A percentile compares a stretch with the other conserved stretches of the same genome.
These are phyloP conservation scores for Myanophis thanlyinensis DNA, from an alignment of 2,113 vertebrate species.

Conservation along the genomic window DNA sequence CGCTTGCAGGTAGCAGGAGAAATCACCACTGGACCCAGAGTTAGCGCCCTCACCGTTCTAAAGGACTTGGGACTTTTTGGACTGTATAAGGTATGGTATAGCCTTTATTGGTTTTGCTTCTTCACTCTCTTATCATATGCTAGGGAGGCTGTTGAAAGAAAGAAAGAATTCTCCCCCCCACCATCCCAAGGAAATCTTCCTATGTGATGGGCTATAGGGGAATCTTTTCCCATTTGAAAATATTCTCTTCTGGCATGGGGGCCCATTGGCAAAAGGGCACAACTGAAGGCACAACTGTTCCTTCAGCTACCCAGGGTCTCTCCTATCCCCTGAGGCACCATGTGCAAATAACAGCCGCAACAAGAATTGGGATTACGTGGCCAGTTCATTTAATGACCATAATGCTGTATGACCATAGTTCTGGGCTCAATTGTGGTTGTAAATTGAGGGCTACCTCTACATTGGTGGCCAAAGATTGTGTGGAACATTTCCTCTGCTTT, in stretches of 20 bases:
- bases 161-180: not conserved
- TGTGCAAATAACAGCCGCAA: not conserved
- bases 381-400: not conserved
- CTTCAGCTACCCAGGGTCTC: not conserved
- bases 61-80: slow-evolving; percentile 79
- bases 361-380: not conserved
- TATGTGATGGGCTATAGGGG: not conserved
- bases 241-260: slow-evolving; percentile 54
- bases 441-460: slow-evolving; percentile 16
- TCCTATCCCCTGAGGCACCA: not conserved
- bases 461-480: slow-evolving; percentile 53
- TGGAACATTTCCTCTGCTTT: slow-evolving; percentile 30
- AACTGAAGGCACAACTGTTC: too few species aligned
- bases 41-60: slow-evolving; percentile 78
- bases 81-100: slow-evolving; percentile 81
- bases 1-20: slow-evolving; percentile 96
- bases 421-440: not conserved
- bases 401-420: not conserved
- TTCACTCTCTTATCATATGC: not conserved
- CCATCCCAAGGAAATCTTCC: not conserved
- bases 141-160: slow-evolving; percentile 14
- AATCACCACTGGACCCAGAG: slow-evolving; percentile 81
- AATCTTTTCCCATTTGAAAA: slow-evolving; percentile 47
- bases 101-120: slow-evolving; percentile 19
- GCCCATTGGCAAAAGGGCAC: slow-evolving; percentile 52